Evolutionary conservation across 2,113 vertebrate species (phyloP).

Genomic region (Amia ocellicauda): DNA sequence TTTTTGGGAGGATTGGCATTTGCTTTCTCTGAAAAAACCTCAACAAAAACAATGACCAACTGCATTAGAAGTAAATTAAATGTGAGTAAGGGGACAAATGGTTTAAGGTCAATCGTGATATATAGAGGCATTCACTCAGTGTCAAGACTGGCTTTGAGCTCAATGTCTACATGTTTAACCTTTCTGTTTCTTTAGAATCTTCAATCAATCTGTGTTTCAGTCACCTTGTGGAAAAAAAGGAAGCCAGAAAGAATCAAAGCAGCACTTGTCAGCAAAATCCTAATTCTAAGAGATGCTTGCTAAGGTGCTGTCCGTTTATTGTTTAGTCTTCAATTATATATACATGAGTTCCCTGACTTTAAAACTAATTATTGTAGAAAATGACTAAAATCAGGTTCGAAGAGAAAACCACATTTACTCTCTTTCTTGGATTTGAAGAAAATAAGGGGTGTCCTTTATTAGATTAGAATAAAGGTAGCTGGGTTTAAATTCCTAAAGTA

Average conservation of each 20-base stretch:
- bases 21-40: background rate
- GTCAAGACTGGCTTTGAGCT: constrained; percentile 36
- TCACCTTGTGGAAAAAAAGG: constrained; percentile 35
- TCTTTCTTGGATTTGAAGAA: no score
- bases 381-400: no score
- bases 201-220: constrained; percentile 39
- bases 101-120: constrained; percentile 24
- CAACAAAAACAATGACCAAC: background rate
- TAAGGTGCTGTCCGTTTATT: no score
- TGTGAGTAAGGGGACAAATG: constrained; percentile 4
- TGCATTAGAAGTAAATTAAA: constrained; percentile 1
- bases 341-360: no score
- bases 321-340: no score
- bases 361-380: no score
- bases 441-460: no score
- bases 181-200: constrained; percentile 44
- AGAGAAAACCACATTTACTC: no score
- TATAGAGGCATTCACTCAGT: constrained; percentile 36
- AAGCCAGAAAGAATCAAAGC: constrained; percentile 37
- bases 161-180: constrained; percentile 40
- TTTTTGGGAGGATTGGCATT: background rate
- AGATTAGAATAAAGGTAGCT: no score
- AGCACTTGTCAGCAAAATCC: constrained; percentile 31
- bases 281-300: no score
- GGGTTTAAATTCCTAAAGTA: no score